Base-by-base conservation (phyloP, 2,888 invertebrate genomes). In the Embidobia sp. region DNA sequence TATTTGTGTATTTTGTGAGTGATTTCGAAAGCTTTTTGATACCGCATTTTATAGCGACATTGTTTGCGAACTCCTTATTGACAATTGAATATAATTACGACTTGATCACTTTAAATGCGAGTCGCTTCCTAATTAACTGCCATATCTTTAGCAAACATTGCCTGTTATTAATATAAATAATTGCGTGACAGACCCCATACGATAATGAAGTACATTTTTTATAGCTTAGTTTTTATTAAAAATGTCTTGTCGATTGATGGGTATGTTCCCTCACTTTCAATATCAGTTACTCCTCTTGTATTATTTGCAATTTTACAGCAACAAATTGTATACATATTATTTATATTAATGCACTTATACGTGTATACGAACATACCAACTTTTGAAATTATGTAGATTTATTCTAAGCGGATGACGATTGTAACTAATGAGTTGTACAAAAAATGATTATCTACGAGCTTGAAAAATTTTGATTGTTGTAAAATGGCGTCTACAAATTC, bases 51-150 rank as follows among this genome's bases (percentile, higher is more conserved):
- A 19, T 42, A 8, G 18, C 5, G 19, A 42, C n/a, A 35, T 35
- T 16, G 29, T 53, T 46, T 26, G 19, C 37, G n/a, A n/a, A n/a
- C 44, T 15, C 6, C 7, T 29, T 40, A 22, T 37, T n/a, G 15
- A 40, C 19, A 22, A 51, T 64, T 33, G 10, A 15, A 33, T 16
- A 37, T 49, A 42, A 55, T 46, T 53, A 10, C 53, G 40, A 66
- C 66, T 63, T 55, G 35, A 44, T 40, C 29, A 64, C 15, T 57
- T 61, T 37, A 61, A 27, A 75, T n/a, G 2, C 46, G 46, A 61
- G 64, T 66, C 59, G 64, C 70, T 77, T 72, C 61, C 70, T 77
- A 61, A 72, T 72, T 53, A 64, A 77, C 70, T 70, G 76, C 70
- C 70, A 77, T 66, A 77, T 57, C 13, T 49, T 75, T 64, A 59